A percentile compares a stretch with the other conserved stretches of the same genome.
Conservation (phyloP, 2,797 vertebrate genomes). For the Fundulus diaphanus region DNA sequence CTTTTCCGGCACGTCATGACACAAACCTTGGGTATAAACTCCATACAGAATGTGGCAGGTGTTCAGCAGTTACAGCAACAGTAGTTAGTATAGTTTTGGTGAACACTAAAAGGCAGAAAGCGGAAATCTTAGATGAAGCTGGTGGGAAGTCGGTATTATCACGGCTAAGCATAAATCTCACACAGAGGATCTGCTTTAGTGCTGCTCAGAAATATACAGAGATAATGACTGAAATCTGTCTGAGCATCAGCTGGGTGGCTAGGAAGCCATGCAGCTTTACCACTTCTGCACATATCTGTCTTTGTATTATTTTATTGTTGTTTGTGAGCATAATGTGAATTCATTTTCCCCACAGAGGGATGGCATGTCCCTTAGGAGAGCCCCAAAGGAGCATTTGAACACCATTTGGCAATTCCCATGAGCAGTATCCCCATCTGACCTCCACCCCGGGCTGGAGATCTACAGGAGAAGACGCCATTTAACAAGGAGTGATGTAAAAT, state of each 20-base stretch:
- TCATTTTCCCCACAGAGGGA: background rate
- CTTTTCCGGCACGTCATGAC: background rate
- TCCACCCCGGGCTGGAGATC: background rate
- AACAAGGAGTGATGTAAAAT: constrained; percentile 2
- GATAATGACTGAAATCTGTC: background rate
- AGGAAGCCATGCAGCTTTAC: background rate
- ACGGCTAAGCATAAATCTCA: background rate
- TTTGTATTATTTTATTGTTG: no score
- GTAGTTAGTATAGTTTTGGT: background rate
- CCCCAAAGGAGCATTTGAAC: constrained; percentile 2
- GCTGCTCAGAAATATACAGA: no score
- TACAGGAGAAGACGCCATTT: background rate
- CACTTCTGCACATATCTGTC: no score
- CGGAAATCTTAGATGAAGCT: background rate
- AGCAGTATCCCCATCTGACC: background rate
- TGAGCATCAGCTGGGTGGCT: no score
- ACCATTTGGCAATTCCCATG: background rate
- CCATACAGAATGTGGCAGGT: background rate
- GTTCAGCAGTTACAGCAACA: background rate
- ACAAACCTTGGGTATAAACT: no score
- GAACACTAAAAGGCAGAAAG: constrained; percentile 2
- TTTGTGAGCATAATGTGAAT: background rate
- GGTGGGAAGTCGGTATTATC: background rate
- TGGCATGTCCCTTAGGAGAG: background rate
- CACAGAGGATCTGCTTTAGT: background rate